Conservation (phyloP, 1,140 invertebrate species). For the Drosophila biarmipes region DNA sequence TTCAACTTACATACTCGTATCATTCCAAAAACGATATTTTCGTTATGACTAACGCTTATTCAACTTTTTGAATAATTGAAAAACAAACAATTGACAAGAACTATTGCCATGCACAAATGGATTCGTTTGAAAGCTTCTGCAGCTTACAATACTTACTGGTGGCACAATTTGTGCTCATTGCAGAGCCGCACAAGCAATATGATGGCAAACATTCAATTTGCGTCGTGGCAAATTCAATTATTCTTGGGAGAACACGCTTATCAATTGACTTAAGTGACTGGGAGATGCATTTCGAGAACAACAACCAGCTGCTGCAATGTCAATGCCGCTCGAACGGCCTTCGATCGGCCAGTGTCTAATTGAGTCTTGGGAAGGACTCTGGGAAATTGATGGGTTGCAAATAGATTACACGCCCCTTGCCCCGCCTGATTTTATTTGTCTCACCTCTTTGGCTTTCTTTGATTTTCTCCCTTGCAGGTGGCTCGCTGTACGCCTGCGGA, state of each 20-base stretch:
- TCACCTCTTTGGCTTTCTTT: neutral
- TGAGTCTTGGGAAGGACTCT: constrained; percentile 4
- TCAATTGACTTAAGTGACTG: constrained; percentile 47
- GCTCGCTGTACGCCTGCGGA: constrained; percentile 94
- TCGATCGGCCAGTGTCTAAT: constrained; percentile 42
- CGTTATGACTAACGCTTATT: neutral
- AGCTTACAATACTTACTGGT: constrained; percentile 11
- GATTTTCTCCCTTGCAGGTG: constrained; percentile 86
- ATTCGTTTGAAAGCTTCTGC: neutral
- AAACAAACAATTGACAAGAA: neutral
- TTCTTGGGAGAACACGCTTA: constrained; percentile 25
- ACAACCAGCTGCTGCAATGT: constrained; percentile 14
- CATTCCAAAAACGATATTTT: neutral
- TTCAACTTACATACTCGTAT: no score
- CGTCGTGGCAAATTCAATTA: constrained; percentile 40
- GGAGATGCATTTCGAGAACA: constrained; percentile 28
- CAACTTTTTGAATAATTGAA: neutral
- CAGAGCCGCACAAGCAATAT: constrained; percentile 3
- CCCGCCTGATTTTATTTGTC: constrained; percentile 10
- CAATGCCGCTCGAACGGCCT: constrained; percentile 18
- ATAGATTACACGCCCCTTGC: constrained; percentile 11
- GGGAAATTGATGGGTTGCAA: constrained; percentile 41
- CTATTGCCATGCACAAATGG: neutral
- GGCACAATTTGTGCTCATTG: constrained; percentile 11
- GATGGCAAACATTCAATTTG: constrained; percentile 40